Percentiles rank a stretch among this genome's conserved stretches.
These are phyloP conservation scores for Agrochola macilenta DNA, from an alignment of 2,888 invertebrate genomes.

Conservation along the genomic window DNA sequence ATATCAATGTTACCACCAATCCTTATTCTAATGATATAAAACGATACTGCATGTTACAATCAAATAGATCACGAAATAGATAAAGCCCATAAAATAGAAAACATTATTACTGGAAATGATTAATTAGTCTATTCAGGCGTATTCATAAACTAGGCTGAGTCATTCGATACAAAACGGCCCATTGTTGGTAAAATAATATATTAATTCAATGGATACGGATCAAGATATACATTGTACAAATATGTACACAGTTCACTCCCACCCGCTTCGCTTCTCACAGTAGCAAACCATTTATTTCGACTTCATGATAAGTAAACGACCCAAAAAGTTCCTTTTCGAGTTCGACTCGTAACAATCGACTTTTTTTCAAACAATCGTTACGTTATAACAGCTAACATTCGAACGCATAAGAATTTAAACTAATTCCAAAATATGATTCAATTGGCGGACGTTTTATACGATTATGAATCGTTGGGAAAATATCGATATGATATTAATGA, in stretches of 20 bases:
- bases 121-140: conserved; percentile 55
- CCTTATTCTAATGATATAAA: conserved; percentile 20
- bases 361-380: conserved; percentile 43
- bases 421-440: conserved; percentile 41
- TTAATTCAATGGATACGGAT: conserved; percentile 52
- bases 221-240: conserved; percentile 54
- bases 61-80: conserved; percentile 51
- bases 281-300: conserved; percentile 41
- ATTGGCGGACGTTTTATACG: conserved; percentile 32
- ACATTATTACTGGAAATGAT: conserved; percentile 60
- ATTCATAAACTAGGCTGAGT: conserved; percentile 58
- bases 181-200: conserved; percentile 63
- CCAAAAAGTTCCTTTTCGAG: conserved; percentile 47
- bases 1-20: conserved; percentile 13
- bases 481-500: conserved; percentile 21
- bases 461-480: conserved; percentile 21
- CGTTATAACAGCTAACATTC: conserved; percentile 37
- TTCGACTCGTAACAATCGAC: conserved; percentile 37
- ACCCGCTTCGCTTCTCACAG: conserved; percentile 55
- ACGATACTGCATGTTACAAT: conserved; percentile 41
- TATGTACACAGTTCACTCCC: conserved; percentile 44
- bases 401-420: conserved; percentile 30
- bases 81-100: conserved; percentile 57
- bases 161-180: conserved; percentile 51
- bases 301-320: conserved; percentile 51